Conservation (phyloP, 2,797 vertebrate species). For the Siniperca undulata region DNA sequence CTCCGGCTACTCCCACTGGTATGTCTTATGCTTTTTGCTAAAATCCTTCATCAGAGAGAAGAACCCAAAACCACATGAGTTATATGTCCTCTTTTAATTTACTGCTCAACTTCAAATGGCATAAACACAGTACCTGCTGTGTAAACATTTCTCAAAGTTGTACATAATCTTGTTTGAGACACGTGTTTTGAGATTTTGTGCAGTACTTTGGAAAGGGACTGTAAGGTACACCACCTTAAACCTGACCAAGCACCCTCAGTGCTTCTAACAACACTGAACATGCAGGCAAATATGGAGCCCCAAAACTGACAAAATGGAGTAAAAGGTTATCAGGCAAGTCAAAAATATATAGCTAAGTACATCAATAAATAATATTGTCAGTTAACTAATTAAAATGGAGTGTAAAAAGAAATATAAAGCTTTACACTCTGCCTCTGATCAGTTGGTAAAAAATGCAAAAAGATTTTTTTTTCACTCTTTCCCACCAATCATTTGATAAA, state of each 20-base stretch:
- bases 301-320: background rate
- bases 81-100: constrained; percentile 48
- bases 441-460: too few species aligned
- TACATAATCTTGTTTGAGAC: constrained; percentile 13
- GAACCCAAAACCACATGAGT: constrained; percentile 33
- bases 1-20: constrained; percentile 32
- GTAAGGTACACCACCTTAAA: background rate
- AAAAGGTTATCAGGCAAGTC: background rate
- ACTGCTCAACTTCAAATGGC: constrained; percentile 42
- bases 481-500: too few species aligned
- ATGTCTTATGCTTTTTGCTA: constrained; percentile 19
- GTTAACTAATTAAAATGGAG: background rate
- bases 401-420: background rate
- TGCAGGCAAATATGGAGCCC: background rate
- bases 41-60: constrained; percentile 46
- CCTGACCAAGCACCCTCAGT: background rate
- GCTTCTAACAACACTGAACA: too few species aligned
- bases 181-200: background rate
- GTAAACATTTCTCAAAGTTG: constrained; percentile 39
- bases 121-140: constrained; percentile 50
- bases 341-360: background rate
- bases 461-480: too few species aligned
- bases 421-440: background rate
- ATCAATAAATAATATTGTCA: background rate
- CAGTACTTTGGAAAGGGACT: background rate